These are phyloP conservation scores for Helostoma temminkii DNA, from an alignment of 2,797 vertebrate genomes.

Conservation along the genomic window DNA sequence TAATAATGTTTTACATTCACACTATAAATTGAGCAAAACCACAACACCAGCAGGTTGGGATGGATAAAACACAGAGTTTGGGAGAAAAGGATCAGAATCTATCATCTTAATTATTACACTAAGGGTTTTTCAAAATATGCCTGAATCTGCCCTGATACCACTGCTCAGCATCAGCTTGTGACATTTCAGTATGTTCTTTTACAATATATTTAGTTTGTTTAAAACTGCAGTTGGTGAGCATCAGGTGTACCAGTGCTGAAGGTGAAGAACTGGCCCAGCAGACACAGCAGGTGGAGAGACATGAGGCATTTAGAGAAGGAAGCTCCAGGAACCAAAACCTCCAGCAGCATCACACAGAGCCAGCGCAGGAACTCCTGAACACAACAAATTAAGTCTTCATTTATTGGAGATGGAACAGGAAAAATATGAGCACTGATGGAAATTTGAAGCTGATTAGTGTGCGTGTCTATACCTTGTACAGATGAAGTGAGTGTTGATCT, in stretches of 20 bases:
- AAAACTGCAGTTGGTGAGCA: background rate
- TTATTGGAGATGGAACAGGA: background rate
- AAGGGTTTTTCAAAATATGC: too few species aligned
- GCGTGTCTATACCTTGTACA: constrained; percentile 75
- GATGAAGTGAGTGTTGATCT: constrained; percentile 67
- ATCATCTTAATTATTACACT: too few species aligned
- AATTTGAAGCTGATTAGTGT: background rate
- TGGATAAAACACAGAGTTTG: too few species aligned
- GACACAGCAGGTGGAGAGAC: constrained; percentile 89
- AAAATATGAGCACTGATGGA: background rate
- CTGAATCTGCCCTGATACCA: too few species aligned
- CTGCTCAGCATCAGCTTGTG: too few species aligned
- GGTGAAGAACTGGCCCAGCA: constrained; percentile 88
- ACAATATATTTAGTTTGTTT: background rate
- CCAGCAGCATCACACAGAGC: constrained; percentile 88
- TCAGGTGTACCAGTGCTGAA: constrained; percentile 76
- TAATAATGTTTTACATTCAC: too few species aligned
- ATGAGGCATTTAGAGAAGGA: constrained; percentile 93
- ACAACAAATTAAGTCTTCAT: constrained; percentile 1
- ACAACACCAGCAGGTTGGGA: too few species aligned
- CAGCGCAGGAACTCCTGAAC: constrained; percentile 90
- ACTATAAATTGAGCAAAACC: too few species aligned
- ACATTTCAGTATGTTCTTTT: too few species aligned
- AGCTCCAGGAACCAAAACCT: constrained; percentile 90
- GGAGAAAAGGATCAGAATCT: too few species aligned